Conservation (phyloP, 2,113 vertebrate genomes). For the Paramisgurnus dabryanus region DNA sequence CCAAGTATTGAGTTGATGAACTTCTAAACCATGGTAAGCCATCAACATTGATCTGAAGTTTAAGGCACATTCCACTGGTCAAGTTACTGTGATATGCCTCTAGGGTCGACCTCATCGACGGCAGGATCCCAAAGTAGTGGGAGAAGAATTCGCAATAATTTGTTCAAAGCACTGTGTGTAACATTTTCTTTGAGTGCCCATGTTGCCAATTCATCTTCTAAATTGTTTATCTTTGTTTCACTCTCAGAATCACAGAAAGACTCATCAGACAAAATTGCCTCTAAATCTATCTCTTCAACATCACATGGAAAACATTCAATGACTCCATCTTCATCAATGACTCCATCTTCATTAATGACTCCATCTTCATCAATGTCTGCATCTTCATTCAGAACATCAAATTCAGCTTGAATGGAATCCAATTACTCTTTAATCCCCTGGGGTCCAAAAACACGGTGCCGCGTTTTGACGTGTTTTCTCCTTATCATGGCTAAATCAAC, state of each 20-base stretch:
- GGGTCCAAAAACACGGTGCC: no score
- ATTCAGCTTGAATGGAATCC: no score
- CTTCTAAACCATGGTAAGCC: not conserved
- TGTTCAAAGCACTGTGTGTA: not conserved
- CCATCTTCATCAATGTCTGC: no score
- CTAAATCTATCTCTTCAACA: not conserved
- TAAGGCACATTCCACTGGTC: not conserved
- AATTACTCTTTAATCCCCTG: no score
- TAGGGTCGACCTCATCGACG: not conserved
- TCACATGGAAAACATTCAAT: not conserved
- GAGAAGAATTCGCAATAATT: not conserved
- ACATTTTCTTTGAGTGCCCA: not conserved
- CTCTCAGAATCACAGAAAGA: not conserved
- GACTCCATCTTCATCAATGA: not conserved
- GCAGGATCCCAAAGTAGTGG: conserved; percentile 8
- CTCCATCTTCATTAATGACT: not conserved
- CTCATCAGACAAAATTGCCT: not conserved
- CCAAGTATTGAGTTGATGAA: not conserved
- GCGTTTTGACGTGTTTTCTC: no score
- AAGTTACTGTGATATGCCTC: not conserved
- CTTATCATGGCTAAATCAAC: no score
- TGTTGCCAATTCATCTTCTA: not conserved
- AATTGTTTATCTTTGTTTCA: not conserved
- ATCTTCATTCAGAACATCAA: no score
- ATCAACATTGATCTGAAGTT: not conserved